Conservation (phyloP, 2,113 vertebrate species). For the Mormoops blainvillei region DNA sequence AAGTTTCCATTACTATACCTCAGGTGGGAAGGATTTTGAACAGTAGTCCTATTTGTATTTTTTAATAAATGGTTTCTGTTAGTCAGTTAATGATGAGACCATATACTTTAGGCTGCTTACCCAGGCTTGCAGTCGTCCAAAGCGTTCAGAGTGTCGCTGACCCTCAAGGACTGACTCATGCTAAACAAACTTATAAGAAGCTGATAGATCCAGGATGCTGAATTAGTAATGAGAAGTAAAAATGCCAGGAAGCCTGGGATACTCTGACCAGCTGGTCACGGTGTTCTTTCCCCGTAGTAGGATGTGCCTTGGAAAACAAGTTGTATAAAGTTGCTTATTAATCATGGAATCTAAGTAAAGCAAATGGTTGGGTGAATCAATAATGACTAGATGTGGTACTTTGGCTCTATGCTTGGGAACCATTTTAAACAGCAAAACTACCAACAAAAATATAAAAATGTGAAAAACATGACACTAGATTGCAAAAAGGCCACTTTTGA, state of each 20-base stretch:
- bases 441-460: not conserved
- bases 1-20: not conserved
- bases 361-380: not conserved
- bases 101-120: not conserved
- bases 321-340: conserved; percentile 20
- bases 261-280: not conserved
- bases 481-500: not conserved
- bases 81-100: not conserved
- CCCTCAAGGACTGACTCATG: not conserved
- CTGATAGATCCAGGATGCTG: not conserved
- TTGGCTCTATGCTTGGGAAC: not conserved
- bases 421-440: not conserved
- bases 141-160: not conserved
- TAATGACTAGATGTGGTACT: not conserved
- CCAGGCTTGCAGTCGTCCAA: not conserved
- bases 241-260: not conserved
- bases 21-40: not conserved
- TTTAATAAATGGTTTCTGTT: not conserved
- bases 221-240: not conserved
- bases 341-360: not conserved
- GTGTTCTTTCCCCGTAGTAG: not conserved
- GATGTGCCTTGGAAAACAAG: not conserved
- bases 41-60: not conserved
- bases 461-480: not conserved
- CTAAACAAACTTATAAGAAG: not conserved